Evolutionary conservation across 1,140 invertebrate genomes (phyloP).

Genomic region (Platorchestia sp.): DNA sequence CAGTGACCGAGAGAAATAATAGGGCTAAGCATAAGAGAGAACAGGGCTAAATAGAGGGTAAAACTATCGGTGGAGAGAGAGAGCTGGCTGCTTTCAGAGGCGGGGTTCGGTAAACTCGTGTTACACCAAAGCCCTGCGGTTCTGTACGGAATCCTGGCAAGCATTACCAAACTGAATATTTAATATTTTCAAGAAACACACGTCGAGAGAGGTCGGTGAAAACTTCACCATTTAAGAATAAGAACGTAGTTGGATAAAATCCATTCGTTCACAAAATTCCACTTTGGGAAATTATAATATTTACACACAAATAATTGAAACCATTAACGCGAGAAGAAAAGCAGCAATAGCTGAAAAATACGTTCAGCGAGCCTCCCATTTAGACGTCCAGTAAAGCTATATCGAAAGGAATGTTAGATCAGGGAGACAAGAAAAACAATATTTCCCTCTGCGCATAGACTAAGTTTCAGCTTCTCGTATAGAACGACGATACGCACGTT

Average conservation of each 20-base stretch:
- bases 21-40: too few relatives aligned
- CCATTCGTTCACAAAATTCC: neutral
- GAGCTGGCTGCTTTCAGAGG: constrained; percentile 4
- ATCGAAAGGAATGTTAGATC: neutral
- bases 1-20: too few relatives aligned
- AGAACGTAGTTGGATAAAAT: neutral
- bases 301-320: neutral
- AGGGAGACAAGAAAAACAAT: neutral
- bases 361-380: neutral
- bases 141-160: neutral
- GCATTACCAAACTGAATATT: neutral
- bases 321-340: neutral
- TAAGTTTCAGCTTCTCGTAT: neutral
- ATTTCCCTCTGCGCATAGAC: neutral
- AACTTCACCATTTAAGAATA: neutral
- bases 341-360: neutral
- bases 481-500: neutral
- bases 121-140: neutral
- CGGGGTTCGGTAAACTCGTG: neutral
- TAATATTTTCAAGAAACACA: neutral
- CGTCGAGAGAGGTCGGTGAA: neutral
- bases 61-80: neutral
- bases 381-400: neutral
- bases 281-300: neutral
- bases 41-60: neutral